Conservation (phyloP, 2,113 vertebrate genomes). For the Centropus unirufus region DNA sequence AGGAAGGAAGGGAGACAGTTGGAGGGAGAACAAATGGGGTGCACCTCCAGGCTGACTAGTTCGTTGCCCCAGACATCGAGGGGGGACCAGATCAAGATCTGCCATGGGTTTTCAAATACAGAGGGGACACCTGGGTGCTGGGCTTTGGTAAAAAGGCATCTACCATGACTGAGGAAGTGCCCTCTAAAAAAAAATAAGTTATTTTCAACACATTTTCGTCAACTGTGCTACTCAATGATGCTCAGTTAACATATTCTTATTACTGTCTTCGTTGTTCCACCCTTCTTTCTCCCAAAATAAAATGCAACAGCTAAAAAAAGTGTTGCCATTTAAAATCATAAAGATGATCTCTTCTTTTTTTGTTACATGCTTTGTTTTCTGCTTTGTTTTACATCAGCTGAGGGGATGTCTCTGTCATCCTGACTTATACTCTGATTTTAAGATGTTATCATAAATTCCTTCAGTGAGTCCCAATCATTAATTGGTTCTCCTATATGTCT, state of each 20-base stretch:
- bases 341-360: neutral
- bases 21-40: neutral
- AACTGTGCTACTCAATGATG: neutral
- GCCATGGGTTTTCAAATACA: neutral
- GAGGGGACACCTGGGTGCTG: neutral
- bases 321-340: neutral
- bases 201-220: neutral
- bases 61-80: fast-evolving
- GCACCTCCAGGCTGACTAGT: neutral
- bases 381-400: neutral
- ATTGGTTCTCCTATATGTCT: neutral
- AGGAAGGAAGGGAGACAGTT: too few species aligned
- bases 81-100: neutral
- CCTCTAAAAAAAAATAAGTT: neutral
- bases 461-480: neutral
- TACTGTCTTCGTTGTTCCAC: neutral
- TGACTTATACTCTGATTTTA: neutral
- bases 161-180: neutral
- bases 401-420: neutral
- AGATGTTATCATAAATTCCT: neutral
- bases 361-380: neutral
- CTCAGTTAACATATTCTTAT: neutral
- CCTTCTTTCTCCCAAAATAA: neutral
- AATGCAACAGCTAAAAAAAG: neutral
- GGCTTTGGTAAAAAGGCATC: neutral